Base-by-base conservation (phyloP, 2,888 invertebrate species). In the Hypena proboscidalis region DNA sequence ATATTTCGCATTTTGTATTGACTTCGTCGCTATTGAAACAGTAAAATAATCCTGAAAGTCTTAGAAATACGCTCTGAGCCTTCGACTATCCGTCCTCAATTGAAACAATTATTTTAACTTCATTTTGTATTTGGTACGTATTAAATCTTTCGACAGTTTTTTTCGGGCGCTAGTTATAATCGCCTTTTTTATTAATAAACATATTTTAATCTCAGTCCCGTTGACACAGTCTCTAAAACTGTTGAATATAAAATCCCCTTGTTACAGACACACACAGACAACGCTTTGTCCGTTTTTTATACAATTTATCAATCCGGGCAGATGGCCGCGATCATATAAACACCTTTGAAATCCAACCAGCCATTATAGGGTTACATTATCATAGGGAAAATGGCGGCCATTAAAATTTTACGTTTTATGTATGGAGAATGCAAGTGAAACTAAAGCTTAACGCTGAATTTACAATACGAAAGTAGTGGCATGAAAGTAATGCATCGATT, bases 231-330 rank as follows among this genome's bases (percentile, higher is more conserved):
- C 55, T 61, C 60, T 55, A 36, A 50, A 57, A 58, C 58, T 45
- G 44, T 46, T 41, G 45, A 48, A 58, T 39, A 50, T 53, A 42
- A 53, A 59, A 62, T 60, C 74, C 76, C 78, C 71, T 61, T 42
- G 41, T 36, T 33, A 32, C 36, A 53, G 47, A 74, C 70, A 61
- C 59, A 62, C 65, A 63, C 41, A 51, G 58, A 56, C 52, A 64
- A 48, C 77, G 74, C 80, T 30, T 45, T 45, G 70, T 74, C 69
- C 63, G 76, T 80, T 88, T 89, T 90, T 90, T 89, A 89, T 81
- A 83, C 80, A 80, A 80, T 89, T 83, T 85, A 88, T 86, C 87
- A 89, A 86, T 84, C 76, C 75, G 74, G 80, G 82, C 90, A 90
- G 90, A 90, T 90, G 90, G 84, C 74, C 78, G 54, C 64, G 71